phyloP scores from a whole-genome alignment of 2,797 vertebrate species.

The Cephalopachus bancanus region DNA sequence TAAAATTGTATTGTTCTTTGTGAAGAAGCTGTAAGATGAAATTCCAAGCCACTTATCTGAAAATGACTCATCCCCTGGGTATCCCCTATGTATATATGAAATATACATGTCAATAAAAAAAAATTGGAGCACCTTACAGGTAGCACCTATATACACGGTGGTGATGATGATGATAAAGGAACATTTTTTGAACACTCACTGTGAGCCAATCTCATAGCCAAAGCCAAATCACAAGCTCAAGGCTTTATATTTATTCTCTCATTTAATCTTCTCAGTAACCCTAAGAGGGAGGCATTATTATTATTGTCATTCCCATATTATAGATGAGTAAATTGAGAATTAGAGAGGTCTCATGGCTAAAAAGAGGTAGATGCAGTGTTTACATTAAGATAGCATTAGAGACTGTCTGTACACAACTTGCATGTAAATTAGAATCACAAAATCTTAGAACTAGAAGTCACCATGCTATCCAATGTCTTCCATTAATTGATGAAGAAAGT shows the following conservation, averaged over 20 bases:
- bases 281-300: background rate
- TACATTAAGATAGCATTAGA: background rate
- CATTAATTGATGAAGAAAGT: background rate
- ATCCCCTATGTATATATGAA: no score
- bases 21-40: no score
- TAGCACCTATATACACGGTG: background rate
- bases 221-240: background rate
- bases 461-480: background rate
- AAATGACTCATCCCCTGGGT: no score
- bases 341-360: background rate
- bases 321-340: background rate
- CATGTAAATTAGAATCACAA: background rate
- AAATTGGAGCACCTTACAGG: background rate
- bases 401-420: background rate
- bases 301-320: background rate
- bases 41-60: no score
- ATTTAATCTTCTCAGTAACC: background rate
- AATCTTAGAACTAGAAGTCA: background rate
- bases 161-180: background rate
- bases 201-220: background rate
- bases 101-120: no score
- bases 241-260: background rate
- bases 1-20: no score
- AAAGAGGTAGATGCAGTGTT: background rate
- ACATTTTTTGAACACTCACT: background rate